These are phyloP conservation scores for Oophaga sylvatica DNA, from an alignment of 2,797 vertebrate genomes.

Conservation along the genomic window DNA sequence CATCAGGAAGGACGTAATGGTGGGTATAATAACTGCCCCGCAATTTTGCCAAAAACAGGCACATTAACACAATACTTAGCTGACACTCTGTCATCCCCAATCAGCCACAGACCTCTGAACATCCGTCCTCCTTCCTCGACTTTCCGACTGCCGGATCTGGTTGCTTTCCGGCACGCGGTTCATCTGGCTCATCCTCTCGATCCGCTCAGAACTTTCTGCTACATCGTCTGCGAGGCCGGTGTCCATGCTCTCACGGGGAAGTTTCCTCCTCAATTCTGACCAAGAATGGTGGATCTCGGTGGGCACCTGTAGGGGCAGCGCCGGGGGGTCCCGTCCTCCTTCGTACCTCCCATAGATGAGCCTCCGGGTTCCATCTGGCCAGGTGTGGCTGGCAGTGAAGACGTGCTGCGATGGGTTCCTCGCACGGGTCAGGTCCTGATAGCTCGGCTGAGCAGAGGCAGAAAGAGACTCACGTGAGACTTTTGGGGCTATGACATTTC, in stretches of 20 bases:
- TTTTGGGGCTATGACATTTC: background rate
- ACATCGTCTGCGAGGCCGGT: background rate
- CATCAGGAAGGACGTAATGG: no score
- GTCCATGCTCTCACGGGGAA: conserved; percentile 40
- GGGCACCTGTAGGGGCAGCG: conserved; percentile 41
- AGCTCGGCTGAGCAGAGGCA: conserved; percentile 78
- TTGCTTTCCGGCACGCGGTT: conserved; percentile 10
- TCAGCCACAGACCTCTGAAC: conserved; percentile 24
- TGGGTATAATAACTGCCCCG: no score
- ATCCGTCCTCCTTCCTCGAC: conserved; percentile 29
- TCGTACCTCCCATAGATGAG: conserved; percentile 45
- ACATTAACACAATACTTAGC: background rate
- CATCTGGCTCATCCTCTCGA: conserved; percentile 39
- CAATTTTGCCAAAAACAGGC: no score
- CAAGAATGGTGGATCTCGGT: conserved; percentile 26
- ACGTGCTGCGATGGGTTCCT: conserved; percentile 69
- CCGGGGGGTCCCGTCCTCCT: conserved; percentile 29
- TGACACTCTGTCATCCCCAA: background rate
- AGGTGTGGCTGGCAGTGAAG: conserved; percentile 66
- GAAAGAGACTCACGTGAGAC: background rate
- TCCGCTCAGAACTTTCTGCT: conserved; percentile 43
- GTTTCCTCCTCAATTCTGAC: conserved; percentile 47
- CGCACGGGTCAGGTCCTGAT: conserved; percentile 78
- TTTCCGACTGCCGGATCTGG: conserved; percentile 3
- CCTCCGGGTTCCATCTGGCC: conserved; percentile 38